Evolutionary conservation across 2,797 vertebrate species (phyloP).

Genomic region (Phalloptychus januarius): DNA sequence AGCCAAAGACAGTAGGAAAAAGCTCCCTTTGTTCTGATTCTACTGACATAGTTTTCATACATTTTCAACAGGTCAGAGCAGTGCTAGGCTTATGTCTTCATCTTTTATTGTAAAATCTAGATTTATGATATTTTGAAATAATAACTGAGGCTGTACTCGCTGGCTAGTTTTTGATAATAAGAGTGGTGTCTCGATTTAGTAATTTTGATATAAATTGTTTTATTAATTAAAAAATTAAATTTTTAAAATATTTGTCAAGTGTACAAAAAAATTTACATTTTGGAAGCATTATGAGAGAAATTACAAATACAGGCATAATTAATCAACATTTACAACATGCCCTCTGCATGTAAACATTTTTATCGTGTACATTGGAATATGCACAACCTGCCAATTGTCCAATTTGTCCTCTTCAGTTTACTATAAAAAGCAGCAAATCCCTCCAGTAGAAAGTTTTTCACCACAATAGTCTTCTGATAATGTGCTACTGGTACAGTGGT

Average conservation of each 20-base stretch:
- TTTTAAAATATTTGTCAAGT: not conserved
- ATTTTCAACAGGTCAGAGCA: not conserved
- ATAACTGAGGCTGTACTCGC: too few species aligned
- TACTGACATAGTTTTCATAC: not conserved
- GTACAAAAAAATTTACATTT: not conserved
- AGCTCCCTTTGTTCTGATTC: not conserved
- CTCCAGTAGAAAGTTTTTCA: constrained; percentile 1
- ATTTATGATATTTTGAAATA: too few species aligned
- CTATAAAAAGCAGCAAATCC: not conserved
- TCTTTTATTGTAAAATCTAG: too few species aligned
- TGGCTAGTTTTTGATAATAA: too few species aligned
- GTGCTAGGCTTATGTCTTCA: too few species aligned
- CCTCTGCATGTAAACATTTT: not conserved
- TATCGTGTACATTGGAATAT: not conserved
- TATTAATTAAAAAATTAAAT: too few species aligned
- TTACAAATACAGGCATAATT: not conserved
- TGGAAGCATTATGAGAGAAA: not conserved
- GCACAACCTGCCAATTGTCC: not conserved
- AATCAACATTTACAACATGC: not conserved
- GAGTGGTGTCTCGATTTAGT: too few species aligned
- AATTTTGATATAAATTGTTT: too few species aligned
- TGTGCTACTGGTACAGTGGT: constrained; percentile 16
- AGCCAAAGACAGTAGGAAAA: not conserved
- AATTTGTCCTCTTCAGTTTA: not conserved
- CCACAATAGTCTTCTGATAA: constrained; percentile 17